A percentile compares a stretch with the other conserved stretches of the same genome.
These are phyloP conservation scores for Dallia pectoralis DNA, from an alignment of 2,797 vertebrate species.

Conservation along the genomic window DNA sequence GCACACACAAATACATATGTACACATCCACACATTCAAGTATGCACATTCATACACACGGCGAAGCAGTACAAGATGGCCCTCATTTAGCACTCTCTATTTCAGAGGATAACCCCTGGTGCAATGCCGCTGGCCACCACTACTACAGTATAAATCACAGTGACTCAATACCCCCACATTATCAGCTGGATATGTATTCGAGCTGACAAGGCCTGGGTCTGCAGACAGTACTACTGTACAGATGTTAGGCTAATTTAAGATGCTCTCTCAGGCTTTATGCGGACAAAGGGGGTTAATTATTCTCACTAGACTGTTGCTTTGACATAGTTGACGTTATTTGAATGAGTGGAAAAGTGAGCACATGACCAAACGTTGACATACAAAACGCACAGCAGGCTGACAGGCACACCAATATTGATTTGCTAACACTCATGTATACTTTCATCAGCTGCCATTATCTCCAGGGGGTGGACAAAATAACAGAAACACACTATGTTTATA, in stretches of 20 bases:
- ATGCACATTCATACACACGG: not conserved
- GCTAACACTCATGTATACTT: no score
- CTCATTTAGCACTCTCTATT: conserved; percentile 6
- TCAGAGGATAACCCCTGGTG: conserved; percentile 1
- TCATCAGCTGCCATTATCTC: no score
- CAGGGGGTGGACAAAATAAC: no score
- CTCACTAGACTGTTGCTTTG: not conserved
- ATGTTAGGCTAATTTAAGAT: conserved; percentile 34
- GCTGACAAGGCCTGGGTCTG: conserved; percentile 52
- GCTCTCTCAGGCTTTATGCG: conserved; percentile 1
- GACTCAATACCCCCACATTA: conserved; percentile 46
- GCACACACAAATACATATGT: not conserved
- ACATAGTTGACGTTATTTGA: not conserved
- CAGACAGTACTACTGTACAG: conserved; percentile 33
- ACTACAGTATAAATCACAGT: conserved; percentile 51
- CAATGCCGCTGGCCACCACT: conserved; percentile 27
- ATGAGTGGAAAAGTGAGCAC: not conserved
- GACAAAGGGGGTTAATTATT: not conserved
- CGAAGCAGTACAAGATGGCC: conserved; percentile 10
- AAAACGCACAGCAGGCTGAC: no score
- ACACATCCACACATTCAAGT: conserved; percentile 6
- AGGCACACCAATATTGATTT: no score
- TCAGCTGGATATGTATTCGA: conserved; percentile 28
- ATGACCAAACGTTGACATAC: not conserved
- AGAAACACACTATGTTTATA: no score